Evolutionary conservation across 35 echinoderm and acorn worm species (phyloP).

Genomic region (Acanthaster planci): DNA sequence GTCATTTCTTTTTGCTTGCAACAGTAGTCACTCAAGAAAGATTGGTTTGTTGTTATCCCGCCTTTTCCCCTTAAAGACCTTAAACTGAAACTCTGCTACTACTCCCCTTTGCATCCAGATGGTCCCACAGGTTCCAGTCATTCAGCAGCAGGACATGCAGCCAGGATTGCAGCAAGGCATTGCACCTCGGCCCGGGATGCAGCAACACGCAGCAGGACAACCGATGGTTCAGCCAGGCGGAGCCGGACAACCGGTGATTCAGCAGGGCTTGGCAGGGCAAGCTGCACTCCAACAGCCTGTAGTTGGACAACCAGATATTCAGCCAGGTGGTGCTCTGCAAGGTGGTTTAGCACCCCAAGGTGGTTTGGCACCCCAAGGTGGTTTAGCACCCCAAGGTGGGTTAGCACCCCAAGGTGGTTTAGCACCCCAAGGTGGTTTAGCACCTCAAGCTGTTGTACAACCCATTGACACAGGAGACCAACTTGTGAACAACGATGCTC

Average conservation of each 20-base stretch:
- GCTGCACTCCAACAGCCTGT: not conserved
- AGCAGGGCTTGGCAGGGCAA: not conserved
- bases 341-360: not conserved
- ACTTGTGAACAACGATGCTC: not conserved
- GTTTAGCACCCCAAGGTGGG: not conserved
- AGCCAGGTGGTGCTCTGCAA: not conserved
- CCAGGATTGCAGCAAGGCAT: conserved; percentile 3
- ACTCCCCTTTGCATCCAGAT: not conserved
- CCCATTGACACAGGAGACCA: not conserved
- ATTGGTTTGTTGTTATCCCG: too few relatives aligned
- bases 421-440: conserved; percentile 2
- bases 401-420: conserved; percentile 4
- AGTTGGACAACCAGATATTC: not conserved
- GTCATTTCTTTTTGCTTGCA: too few relatives aligned
- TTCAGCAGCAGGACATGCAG: conserved; percentile 14
- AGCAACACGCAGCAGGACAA: not conserved
- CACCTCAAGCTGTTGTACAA: not conserved
- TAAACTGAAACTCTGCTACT: not conserved
- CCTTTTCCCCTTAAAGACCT: too few relatives aligned
- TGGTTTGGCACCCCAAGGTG: conserved; percentile 7
- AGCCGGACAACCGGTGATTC: conserved; percentile 1
- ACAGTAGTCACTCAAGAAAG: too few relatives aligned
- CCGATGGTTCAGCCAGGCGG: not conserved
- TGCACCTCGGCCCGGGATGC: not conserved
- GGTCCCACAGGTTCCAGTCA: not conserved